A percentile compares a stretch with the other conserved stretches of the same genome.
Evolutionary conservation across 2,888 invertebrate species (phyloP).

Genomic region (Euzophera pinguis): DNA sequence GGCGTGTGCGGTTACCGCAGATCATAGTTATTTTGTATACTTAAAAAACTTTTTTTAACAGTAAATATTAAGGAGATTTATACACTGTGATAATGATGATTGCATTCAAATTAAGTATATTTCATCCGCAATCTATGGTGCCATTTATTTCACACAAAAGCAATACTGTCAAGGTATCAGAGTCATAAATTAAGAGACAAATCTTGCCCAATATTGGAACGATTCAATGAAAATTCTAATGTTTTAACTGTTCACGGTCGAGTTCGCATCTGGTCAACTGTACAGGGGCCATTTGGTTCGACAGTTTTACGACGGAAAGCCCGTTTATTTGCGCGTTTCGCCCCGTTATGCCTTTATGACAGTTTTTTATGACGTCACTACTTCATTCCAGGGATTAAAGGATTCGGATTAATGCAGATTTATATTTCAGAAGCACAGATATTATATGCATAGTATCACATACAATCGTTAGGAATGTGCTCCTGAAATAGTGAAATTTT

Average conservation of each 20-base stretch:
- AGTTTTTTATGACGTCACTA: slow-evolving; percentile 66
- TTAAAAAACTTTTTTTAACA: no score
- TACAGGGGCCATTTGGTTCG: slow-evolving; percentile 51
- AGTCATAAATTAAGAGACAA: no score
- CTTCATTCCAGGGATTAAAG: slow-evolving; percentile 67
- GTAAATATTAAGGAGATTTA: no score
- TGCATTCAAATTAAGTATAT: no score
- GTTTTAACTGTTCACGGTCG: slow-evolving; percentile 14
- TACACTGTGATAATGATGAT: no score
- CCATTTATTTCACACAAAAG: no score
- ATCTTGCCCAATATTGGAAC: background rate
- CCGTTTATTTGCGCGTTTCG: slow-evolving; percentile 64
- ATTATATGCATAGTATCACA: background rate
- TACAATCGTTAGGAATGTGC: background rate
- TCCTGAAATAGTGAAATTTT: no score
- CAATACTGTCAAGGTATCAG: no score
- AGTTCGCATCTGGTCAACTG: slow-evolving; percentile 37
- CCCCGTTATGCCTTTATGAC: slow-evolving; percentile 64
- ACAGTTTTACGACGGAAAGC: slow-evolving; percentile 61
- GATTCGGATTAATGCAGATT: slow-evolving; percentile 31
- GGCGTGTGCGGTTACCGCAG: no score
- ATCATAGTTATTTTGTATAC: no score
- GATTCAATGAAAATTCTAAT: background rate
- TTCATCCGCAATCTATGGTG: no score
- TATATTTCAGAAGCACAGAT: slow-evolving; percentile 25